Evolutionary conservation across 64 coral and sea anemone genomes (phyloP), one percentile per base, ranked within the genome.

Genomic region (Montipora efflorescens): DNA sequence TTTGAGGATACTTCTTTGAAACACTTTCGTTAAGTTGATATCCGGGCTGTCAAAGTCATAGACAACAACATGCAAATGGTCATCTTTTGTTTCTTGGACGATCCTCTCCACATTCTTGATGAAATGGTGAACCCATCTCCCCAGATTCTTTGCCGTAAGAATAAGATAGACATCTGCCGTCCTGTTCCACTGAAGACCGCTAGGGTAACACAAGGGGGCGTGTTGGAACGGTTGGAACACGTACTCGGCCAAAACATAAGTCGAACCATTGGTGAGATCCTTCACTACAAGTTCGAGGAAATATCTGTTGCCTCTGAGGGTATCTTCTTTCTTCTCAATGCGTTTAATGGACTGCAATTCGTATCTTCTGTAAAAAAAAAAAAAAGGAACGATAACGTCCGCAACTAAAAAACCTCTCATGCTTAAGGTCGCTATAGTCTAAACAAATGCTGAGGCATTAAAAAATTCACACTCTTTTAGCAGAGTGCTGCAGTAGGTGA

Each of bases 41-140:
- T 98, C 97, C 0, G 64, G 52, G 58, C 97, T 96, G 5, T 90
- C 57, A 20, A 94, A 96, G 19, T 96, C 91, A 78, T 94, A 94
- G 13, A 98, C 91, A 47, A 96, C 82, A 15, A 90, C 89, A 57
- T 94, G 81, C 43, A 98, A 22, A 58, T 94, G 80, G 12, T 87
- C 49, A 74, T 98, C 97, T 80, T 89, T 93, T 2, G 94, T 98
- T 86, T 88, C 76, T 67, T 74, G 55, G 13, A 80, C 5, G 7
- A 95, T 81, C 19, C 81, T 52, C 3, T 78, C 94, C 50, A 99
- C 81, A 61, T 96, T 95, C 19, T 99, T 79, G 6, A 99, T 90
- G 28, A 99, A 95, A 59, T 96, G 90, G 71, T 96, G 94, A 28
- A 99, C 76, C 97, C 97, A 99, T 36, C 73, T 58, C 19, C 95